A percentile compares a stretch with the other conserved stretches of the same genome.
phyloP scores from a whole-genome alignment of 2,797 vertebrate species.

The Acomys russatus region DNA sequence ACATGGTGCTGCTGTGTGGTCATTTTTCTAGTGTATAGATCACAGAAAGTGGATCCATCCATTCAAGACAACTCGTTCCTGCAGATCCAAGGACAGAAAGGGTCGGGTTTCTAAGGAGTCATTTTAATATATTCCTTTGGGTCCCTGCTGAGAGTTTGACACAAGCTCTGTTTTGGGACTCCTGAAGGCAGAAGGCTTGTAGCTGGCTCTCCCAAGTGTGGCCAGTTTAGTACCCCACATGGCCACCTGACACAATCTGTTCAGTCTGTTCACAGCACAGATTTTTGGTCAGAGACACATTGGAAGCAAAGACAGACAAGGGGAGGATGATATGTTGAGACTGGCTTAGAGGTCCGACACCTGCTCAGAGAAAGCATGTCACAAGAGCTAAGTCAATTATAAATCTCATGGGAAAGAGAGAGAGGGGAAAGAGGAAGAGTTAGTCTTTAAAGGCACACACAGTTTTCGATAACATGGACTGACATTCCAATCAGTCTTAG shows the following conservation, averaged over 20 bases:
- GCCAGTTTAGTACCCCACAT: background rate
- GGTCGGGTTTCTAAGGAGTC: too few relatives aligned
- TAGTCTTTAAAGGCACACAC: background rate
- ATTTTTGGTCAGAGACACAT: background rate
- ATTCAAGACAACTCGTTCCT: background rate
- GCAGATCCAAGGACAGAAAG: background rate
- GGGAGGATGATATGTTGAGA: background rate
- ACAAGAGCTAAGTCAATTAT: background rate
- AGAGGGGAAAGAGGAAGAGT: background rate
- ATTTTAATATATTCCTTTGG: background rate
- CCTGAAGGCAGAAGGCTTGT: background rate
- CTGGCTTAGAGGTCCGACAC: background rate
- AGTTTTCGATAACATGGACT: background rate
- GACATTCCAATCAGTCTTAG: background rate
- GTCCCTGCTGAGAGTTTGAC: background rate
- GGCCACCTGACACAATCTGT: background rate
- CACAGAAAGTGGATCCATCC: too few relatives aligned
- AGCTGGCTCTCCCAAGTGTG: background rate
- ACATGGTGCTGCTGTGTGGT: too few relatives aligned
- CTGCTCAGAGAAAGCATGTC: background rate
- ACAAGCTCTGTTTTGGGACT: background rate
- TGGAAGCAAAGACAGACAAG: accelerated
- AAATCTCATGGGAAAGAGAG: background rate
- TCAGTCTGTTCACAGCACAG: accelerated
- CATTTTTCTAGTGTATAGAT: background rate